Base-by-base conservation (phyloP, 23 tunicate species). In the Aplidium turbinatum region DNA sequence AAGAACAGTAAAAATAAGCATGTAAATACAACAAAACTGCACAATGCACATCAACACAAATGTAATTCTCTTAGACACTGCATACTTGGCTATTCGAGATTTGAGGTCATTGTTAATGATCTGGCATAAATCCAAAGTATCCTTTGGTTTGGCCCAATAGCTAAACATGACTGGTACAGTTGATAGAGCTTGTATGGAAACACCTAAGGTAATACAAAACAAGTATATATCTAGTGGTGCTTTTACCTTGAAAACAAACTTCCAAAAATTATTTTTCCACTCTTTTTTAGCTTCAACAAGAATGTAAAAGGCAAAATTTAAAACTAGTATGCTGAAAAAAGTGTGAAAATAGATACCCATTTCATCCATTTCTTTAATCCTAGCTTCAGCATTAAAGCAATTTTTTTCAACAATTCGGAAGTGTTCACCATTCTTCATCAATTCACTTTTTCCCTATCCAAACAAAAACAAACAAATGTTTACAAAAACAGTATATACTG, bases 161-260 rank as follows among this genome's bases (percentile, higher is more conserved):
- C 78, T 70, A 75, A 93, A 93, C 98, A 93, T 93, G 35, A 93
- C 98, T 0, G 98, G 98, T 2, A 93, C 98, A 0, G 98, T 93
- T 33, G 94, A 86, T 34, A 93, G 61, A 33, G 75, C 98, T 81
- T 93, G 98, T n/a, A 93, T 78, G 19, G 76, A 53, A 0, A 93
- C 98, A 32, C 89, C 96, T 77, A 32, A 1, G 4, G 11, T 19
- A n/a, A n/a, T n/a, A n/a, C n/a, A n/a, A n/a, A n/a, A 18, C 18
- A 13, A 45, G 18, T 45, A 13, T 23, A 20, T 21, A 56, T 56
- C 18, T 13, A 45, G 18, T 18, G 13, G 18, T 13, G 51, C 51
- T 13, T 13, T 13, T 13, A 45, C n/a, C n/a, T n/a, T n/a, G n/a
- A n/a, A n/a, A n/a, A n/a, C n/a, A n/a, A n/a, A n/a, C n/a, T n/a